Evolutionary conservation across 2,113 vertebrate species (phyloP).

Genomic region (Podilymbus podiceps): DNA sequence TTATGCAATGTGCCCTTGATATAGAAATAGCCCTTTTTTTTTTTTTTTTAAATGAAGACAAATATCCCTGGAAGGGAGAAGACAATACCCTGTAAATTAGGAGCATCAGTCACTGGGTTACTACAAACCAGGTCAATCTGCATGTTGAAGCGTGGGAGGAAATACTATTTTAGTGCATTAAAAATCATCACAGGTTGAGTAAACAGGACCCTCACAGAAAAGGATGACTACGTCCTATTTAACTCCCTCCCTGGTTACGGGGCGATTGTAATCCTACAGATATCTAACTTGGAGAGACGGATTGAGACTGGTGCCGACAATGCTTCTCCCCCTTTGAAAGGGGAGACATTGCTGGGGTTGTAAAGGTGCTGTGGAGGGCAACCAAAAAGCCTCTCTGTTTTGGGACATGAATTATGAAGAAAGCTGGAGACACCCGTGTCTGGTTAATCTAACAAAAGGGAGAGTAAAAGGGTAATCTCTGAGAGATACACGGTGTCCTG

Average conservation of each 20-base stretch:
- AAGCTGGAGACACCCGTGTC: neutral
- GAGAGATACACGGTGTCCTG: neutral
- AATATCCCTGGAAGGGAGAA: neutral
- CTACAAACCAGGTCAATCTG: neutral
- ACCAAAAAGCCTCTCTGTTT: neutral
- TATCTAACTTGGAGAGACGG: neutral
- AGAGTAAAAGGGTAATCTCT: neutral
- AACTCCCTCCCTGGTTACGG: neutral
- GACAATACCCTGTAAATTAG: neutral
- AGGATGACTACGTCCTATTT: rapidly evolving
- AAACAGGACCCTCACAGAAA: neutral
- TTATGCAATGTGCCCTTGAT: neutral
- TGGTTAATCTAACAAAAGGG: conserved; percentile 11
- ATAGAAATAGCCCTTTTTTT: neutral
- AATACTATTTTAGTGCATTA: neutral
- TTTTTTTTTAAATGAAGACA: neutral
- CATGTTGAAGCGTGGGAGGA: rapidly evolving
- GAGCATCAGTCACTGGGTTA: neutral
- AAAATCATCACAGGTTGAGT: neutral
- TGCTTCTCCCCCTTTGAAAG: neutral
- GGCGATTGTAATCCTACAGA: neutral
- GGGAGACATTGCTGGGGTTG: neutral
- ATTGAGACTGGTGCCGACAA: neutral
- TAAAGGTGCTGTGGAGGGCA: neutral
- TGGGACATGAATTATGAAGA: neutral